Evolutionary conservation across 2,113 vertebrate species (phyloP).

Genomic region (Eclectus roratus): DNA sequence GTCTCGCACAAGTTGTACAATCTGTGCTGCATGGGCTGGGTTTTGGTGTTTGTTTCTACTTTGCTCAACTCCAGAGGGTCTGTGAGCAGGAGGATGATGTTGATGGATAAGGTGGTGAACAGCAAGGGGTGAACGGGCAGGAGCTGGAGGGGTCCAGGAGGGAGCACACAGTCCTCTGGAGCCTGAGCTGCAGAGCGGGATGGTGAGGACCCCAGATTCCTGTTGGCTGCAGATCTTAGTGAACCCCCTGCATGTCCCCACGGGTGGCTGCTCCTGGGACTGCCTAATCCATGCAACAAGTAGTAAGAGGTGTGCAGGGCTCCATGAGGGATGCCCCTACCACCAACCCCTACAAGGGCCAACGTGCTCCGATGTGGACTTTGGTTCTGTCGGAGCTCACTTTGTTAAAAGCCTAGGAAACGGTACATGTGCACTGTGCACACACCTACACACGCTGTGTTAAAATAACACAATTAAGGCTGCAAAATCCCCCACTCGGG

Average conservation of each 20-base stretch:
- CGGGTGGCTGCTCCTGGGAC: not conserved
- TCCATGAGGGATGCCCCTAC: not conserved
- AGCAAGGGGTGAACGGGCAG: not conserved
- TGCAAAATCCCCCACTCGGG: slow-evolving; percentile 55
- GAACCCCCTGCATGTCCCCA: accelerated
- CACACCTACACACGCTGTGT: slow-evolving; percentile 60
- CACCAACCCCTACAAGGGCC: not conserved
- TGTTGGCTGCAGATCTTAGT: not conserved
- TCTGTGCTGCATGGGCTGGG: not conserved
- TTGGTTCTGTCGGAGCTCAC: slow-evolving; percentile 6
- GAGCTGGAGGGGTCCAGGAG: not conserved
- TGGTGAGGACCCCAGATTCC: not conserved
- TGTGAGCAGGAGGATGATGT: not conserved
- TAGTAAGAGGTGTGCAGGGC: not conserved
- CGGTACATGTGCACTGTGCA: slow-evolving; percentile 50
- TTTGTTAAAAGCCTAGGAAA: slow-evolving; percentile 61
- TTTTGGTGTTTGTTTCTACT: not conserved
- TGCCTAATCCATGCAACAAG: accelerated
- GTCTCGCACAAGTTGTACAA: not conserved
- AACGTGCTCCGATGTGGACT: not conserved
- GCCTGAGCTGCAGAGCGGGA: not conserved
- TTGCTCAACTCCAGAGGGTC: not conserved
- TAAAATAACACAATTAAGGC: slow-evolving; percentile 64
- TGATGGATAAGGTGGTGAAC: accelerated
- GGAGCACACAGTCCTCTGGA: not conserved